Evolutionary conservation across 2,113 vertebrate species (phyloP).

Genomic region (Muscicapa adusta): DNA sequence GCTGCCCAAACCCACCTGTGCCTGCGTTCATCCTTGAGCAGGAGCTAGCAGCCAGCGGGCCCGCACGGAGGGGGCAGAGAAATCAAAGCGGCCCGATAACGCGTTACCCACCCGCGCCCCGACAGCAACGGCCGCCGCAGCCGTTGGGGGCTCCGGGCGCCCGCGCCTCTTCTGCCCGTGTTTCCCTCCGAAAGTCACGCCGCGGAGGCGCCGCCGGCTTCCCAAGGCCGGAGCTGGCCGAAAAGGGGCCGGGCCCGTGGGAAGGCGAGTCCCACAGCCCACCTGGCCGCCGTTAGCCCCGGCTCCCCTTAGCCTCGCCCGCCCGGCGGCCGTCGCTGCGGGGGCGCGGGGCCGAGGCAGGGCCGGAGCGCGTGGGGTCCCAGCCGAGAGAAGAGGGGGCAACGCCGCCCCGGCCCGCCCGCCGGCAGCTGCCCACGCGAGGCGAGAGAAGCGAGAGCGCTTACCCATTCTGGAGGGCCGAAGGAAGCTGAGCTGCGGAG

Average conservation of each 20-base stretch:
- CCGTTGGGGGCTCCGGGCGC: neutral
- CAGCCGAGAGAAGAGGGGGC: neutral
- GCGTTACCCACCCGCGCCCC: neutral
- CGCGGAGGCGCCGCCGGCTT: neutral
- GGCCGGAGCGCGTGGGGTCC: neutral
- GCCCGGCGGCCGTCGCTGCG: neutral
- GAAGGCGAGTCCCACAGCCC: neutral
- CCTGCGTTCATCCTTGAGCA: slow-evolving; percentile 14
- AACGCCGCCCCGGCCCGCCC: neutral
- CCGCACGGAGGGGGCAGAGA: neutral
- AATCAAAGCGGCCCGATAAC: slow-evolving; percentile 69
- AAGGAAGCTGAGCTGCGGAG: neutral
- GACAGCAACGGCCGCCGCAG: neutral
- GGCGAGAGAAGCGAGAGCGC: neutral
- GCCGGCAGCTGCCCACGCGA: neutral
- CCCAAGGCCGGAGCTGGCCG: neutral
- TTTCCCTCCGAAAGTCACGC: neutral
- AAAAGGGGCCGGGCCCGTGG: neutral
- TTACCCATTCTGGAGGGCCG: slow-evolving; percentile 47
- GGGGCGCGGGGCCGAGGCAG: neutral
- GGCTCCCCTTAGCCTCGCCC: neutral
- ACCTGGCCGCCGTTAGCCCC: neutral
- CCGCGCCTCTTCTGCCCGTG: neutral
- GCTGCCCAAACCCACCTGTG: slow-evolving; percentile 22
- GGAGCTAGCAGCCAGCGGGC: neutral